Conservation (phyloP, 2,797 vertebrate genomes). For the Intellagama lesueurii region DNA sequence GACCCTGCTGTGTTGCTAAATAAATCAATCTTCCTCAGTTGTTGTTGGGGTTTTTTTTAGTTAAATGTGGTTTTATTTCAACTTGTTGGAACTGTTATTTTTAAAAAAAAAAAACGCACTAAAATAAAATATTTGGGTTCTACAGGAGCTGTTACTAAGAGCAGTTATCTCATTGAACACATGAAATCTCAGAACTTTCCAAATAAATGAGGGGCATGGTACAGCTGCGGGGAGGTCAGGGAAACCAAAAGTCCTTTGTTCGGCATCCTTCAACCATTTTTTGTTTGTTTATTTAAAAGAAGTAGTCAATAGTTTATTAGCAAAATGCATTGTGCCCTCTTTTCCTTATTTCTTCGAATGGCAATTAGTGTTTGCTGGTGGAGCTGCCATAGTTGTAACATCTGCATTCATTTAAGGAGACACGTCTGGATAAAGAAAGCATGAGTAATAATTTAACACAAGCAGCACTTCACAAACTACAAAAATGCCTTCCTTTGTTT, state of each 20-base stretch:
- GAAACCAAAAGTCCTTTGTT: background rate
- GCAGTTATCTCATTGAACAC: conserved; percentile 65
- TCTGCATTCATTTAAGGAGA: conserved; percentile 70
- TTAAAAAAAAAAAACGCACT: conserved; percentile 53
- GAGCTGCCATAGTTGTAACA: conserved; percentile 56
- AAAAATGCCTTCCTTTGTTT: conserved; percentile 61
- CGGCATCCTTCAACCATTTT: background rate
- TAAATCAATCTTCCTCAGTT: conserved; percentile 76
- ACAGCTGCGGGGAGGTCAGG: conserved; percentile 26
- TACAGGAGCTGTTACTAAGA: conserved; percentile 73
- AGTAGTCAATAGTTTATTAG: conserved; percentile 66
- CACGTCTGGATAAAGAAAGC: background rate
- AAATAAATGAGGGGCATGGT: conserved; percentile 50
- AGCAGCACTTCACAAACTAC: conserved; percentile 62
- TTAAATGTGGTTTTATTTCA: conserved; percentile 71
- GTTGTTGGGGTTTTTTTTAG: conserved; percentile 47
- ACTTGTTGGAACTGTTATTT: conserved; percentile 73
- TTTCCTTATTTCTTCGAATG: conserved; percentile 71
- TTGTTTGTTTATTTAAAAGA: background rate
- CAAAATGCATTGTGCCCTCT: conserved; percentile 75
- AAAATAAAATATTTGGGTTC: conserved; percentile 68
- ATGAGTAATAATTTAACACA: conserved; percentile 50
- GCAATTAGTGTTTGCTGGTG: conserved; percentile 59
- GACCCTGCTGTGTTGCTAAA: conserved; percentile 71
- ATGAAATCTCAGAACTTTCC: conserved; percentile 66